Evolutionary conservation across 1,140 invertebrate species (phyloP).

Genomic region (Philotrypesis tridentata): DNA sequence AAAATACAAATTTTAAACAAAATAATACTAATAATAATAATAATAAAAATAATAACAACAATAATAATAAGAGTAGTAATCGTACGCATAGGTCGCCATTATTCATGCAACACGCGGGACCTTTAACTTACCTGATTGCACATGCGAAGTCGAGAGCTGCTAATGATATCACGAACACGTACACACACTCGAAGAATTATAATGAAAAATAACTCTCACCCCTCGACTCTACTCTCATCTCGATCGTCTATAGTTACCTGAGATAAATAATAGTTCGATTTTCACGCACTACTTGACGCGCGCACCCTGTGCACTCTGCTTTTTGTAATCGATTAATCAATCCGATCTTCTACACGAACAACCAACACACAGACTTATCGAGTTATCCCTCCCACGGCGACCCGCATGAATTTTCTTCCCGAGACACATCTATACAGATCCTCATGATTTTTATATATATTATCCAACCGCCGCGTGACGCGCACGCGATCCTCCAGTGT

Average conservation of each 20-base stretch:
- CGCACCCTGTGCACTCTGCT: neutral
- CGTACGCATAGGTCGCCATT: neutral
- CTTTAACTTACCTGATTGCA: neutral
- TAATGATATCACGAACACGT: neutral
- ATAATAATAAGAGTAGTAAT: conserved; percentile 15
- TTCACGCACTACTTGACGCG: conserved; percentile 11
- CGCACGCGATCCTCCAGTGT: neutral
- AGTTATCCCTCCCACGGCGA: neutral
- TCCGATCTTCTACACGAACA: conserved; percentile 1
- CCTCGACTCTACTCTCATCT: neutral
- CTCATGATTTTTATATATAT: neutral
- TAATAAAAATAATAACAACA: neutral
- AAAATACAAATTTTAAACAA: neutral
- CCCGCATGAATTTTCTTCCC: neutral
- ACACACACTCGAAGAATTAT: neutral
- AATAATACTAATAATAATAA: neutral
- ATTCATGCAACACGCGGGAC: conserved; percentile 4
- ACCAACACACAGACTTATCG: neutral
- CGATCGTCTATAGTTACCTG: neutral
- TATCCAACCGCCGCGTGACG: neutral
- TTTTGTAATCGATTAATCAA: conserved; percentile 12
- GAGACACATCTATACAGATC: neutral
- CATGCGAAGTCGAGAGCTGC: neutral
- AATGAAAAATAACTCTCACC: too few species aligned
- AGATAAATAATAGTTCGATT: neutral